A percentile compares a stretch with the other conserved stretches of the same genome.
Evolutionary conservation across 2,797 vertebrate genomes (phyloP).

Genomic region (Gambusia yucatana): DNA sequence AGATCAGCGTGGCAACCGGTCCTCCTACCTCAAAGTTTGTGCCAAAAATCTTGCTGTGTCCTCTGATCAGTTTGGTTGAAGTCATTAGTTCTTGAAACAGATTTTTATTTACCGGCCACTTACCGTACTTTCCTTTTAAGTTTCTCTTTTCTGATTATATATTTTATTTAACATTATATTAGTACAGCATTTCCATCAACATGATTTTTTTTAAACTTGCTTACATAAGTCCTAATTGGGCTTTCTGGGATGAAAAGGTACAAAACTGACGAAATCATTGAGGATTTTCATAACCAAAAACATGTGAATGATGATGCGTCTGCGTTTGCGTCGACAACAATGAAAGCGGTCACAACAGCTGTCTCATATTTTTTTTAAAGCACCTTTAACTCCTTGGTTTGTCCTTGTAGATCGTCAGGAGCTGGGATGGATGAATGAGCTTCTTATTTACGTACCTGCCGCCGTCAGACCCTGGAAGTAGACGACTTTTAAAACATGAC

Average conservation of each 20-base stretch:
- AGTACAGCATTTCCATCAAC: neutral
- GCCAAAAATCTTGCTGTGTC: neutral
- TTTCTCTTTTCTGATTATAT: neutral
- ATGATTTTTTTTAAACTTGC: neutral
- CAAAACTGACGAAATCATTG: neutral
- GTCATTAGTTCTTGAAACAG: neutral
- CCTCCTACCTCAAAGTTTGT: neutral
- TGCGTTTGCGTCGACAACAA: neutral
- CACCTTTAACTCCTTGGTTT: neutral
- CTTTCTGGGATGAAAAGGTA: neutral
- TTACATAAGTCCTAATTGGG: neutral
- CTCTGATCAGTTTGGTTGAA: neutral
- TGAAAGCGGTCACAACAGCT: neutral
- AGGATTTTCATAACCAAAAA: neutral
- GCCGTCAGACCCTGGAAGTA: constrained; percentile 21
- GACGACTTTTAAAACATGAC: constrained; percentile 49
- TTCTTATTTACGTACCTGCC: constrained; percentile 21
- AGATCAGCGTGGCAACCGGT: neutral
- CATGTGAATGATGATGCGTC: neutral
- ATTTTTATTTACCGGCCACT: neutral
- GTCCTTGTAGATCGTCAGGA: neutral
- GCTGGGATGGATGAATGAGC: neutral
- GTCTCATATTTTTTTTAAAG: neutral
- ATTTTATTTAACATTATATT: neutral
- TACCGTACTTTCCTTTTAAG: neutral